Percentiles rank a stretch among this genome's conserved stretches.
Evolutionary conservation across 92 coral and sea anemone species (phyloP).

Genomic region (Palythoa grandiflora): DNA sequence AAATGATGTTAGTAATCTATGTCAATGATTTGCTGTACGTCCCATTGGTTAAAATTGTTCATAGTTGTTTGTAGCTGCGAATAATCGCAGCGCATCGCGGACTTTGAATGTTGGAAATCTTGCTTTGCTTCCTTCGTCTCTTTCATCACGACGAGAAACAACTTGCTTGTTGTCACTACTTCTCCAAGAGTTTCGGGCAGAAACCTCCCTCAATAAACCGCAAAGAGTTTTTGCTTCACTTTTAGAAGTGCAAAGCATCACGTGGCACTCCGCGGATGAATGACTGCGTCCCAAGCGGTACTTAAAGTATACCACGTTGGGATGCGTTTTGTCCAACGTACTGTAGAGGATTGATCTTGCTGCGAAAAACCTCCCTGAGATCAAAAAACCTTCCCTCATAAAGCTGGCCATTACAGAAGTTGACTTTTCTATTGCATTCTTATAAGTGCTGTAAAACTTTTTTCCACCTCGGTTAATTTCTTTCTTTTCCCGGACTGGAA

Average conservation of each 20-base stretch:
- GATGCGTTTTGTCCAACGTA: not conserved
- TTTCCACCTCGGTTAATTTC: not conserved
- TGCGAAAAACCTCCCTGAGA: not conserved
- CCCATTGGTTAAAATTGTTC: not conserved
- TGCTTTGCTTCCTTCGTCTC: not conserved
- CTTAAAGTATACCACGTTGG: not conserved
- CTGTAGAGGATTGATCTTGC: not conserved
- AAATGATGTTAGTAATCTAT: too few species aligned
- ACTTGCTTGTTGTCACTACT: not conserved
- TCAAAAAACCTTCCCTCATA: not conserved
- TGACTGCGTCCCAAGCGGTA: not conserved
- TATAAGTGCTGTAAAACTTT: not conserved
- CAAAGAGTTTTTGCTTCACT: constrained; percentile 11
- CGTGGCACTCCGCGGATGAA: not conserved
- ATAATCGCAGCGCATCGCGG: not conserved
- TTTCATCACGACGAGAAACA: not conserved
- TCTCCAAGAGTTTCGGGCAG: not conserved
- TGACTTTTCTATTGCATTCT: not conserved
- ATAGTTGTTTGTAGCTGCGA: not conserved
- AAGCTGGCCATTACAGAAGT: not conserved
- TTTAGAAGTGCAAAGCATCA: not conserved
- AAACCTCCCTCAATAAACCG: not conserved
- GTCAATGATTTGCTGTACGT: too few species aligned
- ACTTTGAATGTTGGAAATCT: not conserved
- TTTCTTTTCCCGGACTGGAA: not conserved